Evolutionary conservation across 2,113 vertebrate species (phyloP).

Genomic region (Sebastes fasciatus): DNA sequence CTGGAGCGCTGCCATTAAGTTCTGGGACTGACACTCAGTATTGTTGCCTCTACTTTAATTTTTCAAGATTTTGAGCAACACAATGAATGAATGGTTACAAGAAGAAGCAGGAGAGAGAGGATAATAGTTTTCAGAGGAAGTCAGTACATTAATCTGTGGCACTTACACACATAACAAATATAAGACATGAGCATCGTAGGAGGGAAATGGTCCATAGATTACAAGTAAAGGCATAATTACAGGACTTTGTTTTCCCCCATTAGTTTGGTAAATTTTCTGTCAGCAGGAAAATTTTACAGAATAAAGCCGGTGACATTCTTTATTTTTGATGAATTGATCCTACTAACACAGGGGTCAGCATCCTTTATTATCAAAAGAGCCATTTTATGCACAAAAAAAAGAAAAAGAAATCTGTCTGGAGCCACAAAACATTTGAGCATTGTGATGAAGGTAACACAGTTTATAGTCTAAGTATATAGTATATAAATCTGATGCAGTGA

Average conservation of each 20-base stretch:
- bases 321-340: no score
- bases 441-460: no score
- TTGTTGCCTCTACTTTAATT: constrained; percentile 53
- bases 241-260: neutral
- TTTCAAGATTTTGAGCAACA: constrained; percentile 68
- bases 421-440: no score
- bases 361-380: no score
- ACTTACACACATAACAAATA: neutral
- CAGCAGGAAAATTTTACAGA: neutral
- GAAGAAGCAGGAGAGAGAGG: neutral
- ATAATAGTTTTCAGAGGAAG: neutral
- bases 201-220: neutral
- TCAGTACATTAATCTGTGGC: constrained; percentile 3
- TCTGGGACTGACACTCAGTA: constrained; percentile 30
- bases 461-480: no score
- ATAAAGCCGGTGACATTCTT: neutral
- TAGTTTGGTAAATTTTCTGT: neutral
- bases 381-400: no score
- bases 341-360: no score
- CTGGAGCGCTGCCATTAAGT: constrained; percentile 26
- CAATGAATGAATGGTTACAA: constrained; percentile 3
- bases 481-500: no score
- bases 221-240: neutral
- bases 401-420: no score
- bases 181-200: neutral